Base-by-base conservation (phyloP, 2,113 vertebrate species). In the Proterorhinus semilunaris region DNA sequence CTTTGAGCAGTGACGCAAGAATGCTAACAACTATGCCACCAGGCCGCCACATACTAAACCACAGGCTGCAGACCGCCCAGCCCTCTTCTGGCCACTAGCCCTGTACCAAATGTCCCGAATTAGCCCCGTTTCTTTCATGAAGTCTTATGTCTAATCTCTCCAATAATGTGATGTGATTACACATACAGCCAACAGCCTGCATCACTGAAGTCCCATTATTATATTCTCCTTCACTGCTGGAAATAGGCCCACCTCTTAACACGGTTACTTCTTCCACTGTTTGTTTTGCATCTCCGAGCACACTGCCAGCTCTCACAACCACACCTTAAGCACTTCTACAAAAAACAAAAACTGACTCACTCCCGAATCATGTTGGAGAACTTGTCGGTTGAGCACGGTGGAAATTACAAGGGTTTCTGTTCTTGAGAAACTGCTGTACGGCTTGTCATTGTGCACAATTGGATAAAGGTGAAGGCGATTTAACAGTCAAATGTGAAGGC, bases 241-340 rank as follows among this genome's bases (percentile, higher is more conserved):
- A 58, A 51, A 36, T 4, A 10, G 44, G n/a, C 21, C 53, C 65
- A 51, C 58, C 74, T 65, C 46, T 16, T 67, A 44, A 76, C 72
- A 85, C 86, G 77, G 53, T 48, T 75, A 13, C 12, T 66, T 64
- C 9, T 68, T n/a, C 43, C 49, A 54, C 16, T 63, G 73, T 88
- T 84, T 83, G 70, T 10, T 62, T 83, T 84, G 74, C 62, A 48
- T 72, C 49, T 47, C 16, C 1, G 47, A 73, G 72, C 55, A 55
- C 58, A 59, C 12, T 52, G 71, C 44, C 78, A 82, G 54, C 62
- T 62, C 49, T 65, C 12, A 72, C 61, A 74, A 67, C 83, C 86
- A 79, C 86, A 81, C 87, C 88, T 86, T 69, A 10, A 55, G n/a
- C 11, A 65, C 21, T 65, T 65, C 51, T 58, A 7, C 67, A 72